phyloP scores from a whole-genome alignment of 2,113 vertebrate species.

The Trematomus loennbergii region DNA sequence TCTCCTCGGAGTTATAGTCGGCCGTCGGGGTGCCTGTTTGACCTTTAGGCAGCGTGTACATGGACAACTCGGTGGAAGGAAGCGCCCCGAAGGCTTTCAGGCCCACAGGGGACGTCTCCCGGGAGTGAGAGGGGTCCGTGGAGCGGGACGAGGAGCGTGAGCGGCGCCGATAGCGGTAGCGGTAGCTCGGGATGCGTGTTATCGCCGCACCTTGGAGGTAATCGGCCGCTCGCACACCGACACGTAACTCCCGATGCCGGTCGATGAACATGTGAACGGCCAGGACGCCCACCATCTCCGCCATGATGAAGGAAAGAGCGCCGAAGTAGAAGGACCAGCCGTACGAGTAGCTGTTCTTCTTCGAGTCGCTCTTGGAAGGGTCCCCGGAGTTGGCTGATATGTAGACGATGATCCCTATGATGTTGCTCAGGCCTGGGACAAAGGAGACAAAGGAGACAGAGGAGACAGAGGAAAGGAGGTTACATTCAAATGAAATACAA shows the following conservation, averaged over 20 bases:
- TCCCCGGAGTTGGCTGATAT: conserved; percentile 99
- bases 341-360: conserved; percentile 99
- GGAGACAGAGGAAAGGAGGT: conserved; percentile 3
- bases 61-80: conserved; percentile 98
- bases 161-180: conserved; percentile 97
- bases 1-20: conserved; percentile 96
- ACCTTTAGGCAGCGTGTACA: conserved; percentile 97
- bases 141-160: conserved; percentile 98
- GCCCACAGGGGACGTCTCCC: conserved; percentile 95
- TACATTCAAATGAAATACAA: conserved; percentile 15
- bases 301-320: conserved; percentile 99
- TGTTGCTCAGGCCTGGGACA: conserved; percentile 95
- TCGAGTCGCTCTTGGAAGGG: conserved; percentile 98
- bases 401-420: conserved; percentile 99
- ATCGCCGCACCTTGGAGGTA: conserved; percentile 99
- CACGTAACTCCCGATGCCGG: conserved; percentile 96
- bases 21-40: conserved; percentile 93
- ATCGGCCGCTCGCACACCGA: conserved; percentile 92
- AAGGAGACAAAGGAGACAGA: background rate
- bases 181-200: conserved; percentile 97
- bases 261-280: conserved; percentile 99
- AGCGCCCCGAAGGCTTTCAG: conserved; percentile 98
- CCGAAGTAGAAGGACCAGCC: conserved; percentile 99
- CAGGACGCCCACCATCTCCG: conserved; percentile 99
- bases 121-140: conserved; percentile 97